Evolutionary conservation across 2,888 invertebrate species (phyloP).

Genomic region (Caradrina clavipalpis): DNA sequence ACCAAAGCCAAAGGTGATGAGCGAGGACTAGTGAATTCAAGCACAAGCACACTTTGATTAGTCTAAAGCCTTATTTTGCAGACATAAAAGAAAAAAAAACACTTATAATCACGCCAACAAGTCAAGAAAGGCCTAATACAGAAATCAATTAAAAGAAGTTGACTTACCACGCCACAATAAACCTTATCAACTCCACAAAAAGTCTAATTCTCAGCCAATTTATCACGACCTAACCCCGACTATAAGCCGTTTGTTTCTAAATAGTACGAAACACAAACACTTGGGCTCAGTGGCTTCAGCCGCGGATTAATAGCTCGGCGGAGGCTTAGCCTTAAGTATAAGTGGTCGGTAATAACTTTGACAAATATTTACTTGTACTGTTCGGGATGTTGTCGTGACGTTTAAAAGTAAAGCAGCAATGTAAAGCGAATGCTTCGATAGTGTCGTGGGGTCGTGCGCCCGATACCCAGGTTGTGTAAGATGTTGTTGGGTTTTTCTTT

Average conservation of each 20-base stretch:
- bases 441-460: too few species aligned
- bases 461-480: too few species aligned
- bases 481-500: too few species aligned
- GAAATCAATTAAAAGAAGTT: neutral
- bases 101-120: neutral
- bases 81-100: neutral
- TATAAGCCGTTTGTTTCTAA: slow-evolving; percentile 52
- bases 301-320: slow-evolving; percentile 58
- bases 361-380: slow-evolving; percentile 58
- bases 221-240: slow-evolving; percentile 37
- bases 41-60: too few species aligned
- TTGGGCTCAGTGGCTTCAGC: slow-evolving; percentile 41
- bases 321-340: slow-evolving; percentile 60
- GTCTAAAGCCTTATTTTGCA: too few species aligned
- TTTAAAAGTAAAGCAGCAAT: slow-evolving; percentile 14
- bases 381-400: slow-evolving; percentile 17
- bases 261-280: slow-evolving; percentile 50
- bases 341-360: slow-evolving; percentile 64
- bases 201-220: slow-evolving; percentile 35
- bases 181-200: slow-evolving; percentile 5
- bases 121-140: neutral
- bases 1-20: too few species aligned
- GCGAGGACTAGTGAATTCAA: too few species aligned
- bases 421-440: neutral
- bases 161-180: neutral